Percentiles rank a stretch among this genome's conserved stretches.
phyloP scores from a whole-genome alignment of 2,797 vertebrate genomes.

The Hyperoplus immaculatus region DNA sequence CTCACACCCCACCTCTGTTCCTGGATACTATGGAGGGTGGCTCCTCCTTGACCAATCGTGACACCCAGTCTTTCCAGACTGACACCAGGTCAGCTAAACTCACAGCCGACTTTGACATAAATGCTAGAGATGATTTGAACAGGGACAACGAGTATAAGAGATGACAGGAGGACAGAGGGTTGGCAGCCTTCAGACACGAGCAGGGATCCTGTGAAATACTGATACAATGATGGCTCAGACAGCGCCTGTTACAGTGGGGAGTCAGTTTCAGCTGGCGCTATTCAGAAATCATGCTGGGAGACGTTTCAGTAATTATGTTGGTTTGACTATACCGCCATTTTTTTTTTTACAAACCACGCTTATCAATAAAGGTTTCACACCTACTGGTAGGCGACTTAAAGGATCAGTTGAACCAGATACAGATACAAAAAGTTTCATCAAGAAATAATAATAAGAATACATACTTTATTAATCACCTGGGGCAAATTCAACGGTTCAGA shows the following conservation, averaged over 20 bases:
- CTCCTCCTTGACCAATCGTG: conserved; percentile 73
- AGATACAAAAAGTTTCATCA: neutral
- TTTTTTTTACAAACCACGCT: neutral
- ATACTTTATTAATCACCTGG: too few relatives aligned
- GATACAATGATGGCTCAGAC: conserved; percentile 60
- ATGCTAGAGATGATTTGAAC: conserved; percentile 60
- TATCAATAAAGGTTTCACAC: conserved; percentile 4
- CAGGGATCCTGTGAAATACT: conserved; percentile 61
- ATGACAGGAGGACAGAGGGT: conserved; percentile 53
- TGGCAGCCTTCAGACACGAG: conserved; percentile 34
- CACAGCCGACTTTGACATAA: conserved; percentile 49
- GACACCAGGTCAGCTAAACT: conserved; percentile 77
- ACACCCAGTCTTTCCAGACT: conserved; percentile 77
- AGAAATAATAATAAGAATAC: too few relatives aligned
- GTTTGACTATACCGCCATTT: conserved; percentile 7
- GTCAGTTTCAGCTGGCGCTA: conserved; percentile 36
- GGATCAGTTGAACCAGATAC: neutral
- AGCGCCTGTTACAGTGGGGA: conserved; percentile 34
- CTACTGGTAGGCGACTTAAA: conserved; percentile 6
- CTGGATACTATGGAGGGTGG: conserved; percentile 80
- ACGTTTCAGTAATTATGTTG: conserved; percentile 29
- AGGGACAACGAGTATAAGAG: conserved; percentile 37
- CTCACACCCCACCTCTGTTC: conserved; percentile 80
- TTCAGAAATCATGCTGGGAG: conserved; percentile 45
- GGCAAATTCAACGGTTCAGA: too few relatives aligned